A percentile compares a stretch with the other conserved stretches of the same genome.
Conservation (phyloP, 2,797 vertebrate species). For the Parambassis ranga region DNA sequence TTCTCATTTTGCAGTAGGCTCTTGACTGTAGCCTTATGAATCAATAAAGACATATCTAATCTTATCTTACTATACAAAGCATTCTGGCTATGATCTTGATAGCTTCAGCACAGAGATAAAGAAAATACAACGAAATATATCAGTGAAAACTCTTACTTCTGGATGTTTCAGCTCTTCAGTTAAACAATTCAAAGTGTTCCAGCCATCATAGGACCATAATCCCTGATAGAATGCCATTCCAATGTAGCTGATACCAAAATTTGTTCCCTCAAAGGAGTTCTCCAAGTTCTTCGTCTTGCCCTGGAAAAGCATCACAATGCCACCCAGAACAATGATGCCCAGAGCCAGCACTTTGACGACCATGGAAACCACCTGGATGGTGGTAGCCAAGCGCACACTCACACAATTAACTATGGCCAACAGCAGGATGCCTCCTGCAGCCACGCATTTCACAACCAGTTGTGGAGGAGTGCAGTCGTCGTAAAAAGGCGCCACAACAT, state of each 20-base stretch:
- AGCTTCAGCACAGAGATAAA: no score
- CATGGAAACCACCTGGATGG: conserved; percentile 81
- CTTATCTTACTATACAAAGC: no score
- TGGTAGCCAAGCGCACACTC: conserved; percentile 76
- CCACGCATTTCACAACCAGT: conserved; percentile 68
- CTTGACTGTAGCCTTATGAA: no score
- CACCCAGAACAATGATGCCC: conserved; percentile 75
- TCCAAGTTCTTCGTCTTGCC: conserved; percentile 75
- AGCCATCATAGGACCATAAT: conserved; percentile 88
- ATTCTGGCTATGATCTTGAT: no score
- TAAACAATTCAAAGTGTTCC: conserved; percentile 87
- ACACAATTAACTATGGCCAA: conserved; percentile 81
- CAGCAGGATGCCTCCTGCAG: conserved; percentile 78
- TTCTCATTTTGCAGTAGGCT: not conserved
- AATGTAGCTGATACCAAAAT: conserved; percentile 55
- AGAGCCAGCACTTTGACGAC: conserved; percentile 79
- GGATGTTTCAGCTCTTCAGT: conserved; percentile 86
- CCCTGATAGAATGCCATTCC: conserved; percentile 88
- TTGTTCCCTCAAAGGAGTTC: conserved; percentile 81
- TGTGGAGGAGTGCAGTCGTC: conserved; percentile 71
- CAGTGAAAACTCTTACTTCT: conserved; percentile 84
- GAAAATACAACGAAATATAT: no score
- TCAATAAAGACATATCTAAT: no score
- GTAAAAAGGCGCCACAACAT: conserved; percentile 80
- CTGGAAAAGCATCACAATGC: conserved; percentile 73